Percentiles rank a stretch among this genome's conserved stretches.
Evolutionary conservation across 2,797 vertebrate genomes (phyloP).

Genomic region (Heterohyrax brucei): DNA sequence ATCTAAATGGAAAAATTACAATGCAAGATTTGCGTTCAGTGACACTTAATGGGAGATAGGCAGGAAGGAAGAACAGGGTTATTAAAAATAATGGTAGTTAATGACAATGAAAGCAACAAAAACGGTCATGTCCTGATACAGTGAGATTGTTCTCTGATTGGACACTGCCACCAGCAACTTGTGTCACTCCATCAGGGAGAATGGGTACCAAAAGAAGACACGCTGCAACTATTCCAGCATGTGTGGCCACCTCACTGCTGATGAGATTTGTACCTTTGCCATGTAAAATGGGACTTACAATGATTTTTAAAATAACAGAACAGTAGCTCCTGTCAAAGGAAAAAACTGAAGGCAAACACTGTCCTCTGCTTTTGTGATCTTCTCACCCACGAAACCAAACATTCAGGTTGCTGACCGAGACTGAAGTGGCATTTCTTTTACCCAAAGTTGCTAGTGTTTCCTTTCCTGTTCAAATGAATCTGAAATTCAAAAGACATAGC

Average conservation of each 20-base stretch:
- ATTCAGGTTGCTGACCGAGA: neutral
- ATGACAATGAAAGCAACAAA: neutral
- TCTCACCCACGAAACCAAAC: neutral
- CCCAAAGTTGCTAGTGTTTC: neutral
- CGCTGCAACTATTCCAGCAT: neutral
- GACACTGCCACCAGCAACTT: neutral
- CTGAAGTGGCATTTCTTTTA: neutral
- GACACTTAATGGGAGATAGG: neutral
- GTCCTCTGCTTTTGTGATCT: neutral
- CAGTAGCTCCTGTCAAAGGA: neutral
- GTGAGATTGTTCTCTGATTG: neutral
- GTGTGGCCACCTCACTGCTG: neutral
- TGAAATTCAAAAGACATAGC: neutral
- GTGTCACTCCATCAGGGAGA: neutral
- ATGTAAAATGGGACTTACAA: neutral
- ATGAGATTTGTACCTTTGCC: neutral
- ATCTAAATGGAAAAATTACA: slow-evolving; percentile 57
- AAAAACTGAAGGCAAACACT: neutral
- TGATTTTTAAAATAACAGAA: neutral
- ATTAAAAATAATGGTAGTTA: neutral
- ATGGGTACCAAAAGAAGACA: neutral
- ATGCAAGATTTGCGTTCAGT: slow-evolving; percentile 18
- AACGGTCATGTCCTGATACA: neutral
- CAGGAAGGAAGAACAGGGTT: neutral
- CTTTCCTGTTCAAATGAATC: neutral